Evolutionary conservation across 2,113 vertebrate species (phyloP).

Genomic region (Aix galericulata): DNA sequence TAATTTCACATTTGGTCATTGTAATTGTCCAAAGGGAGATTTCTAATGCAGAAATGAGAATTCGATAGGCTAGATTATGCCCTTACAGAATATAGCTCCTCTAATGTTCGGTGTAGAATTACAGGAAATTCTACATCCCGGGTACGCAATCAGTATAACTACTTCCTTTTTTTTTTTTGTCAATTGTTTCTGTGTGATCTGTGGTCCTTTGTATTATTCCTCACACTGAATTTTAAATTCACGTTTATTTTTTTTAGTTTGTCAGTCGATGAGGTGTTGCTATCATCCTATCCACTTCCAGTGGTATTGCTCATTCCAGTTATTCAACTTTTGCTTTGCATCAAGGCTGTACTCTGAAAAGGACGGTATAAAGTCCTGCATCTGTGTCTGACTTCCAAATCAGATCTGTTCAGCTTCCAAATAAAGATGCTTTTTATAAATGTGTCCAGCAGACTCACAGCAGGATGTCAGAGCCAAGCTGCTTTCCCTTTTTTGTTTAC

Average conservation of each 20-base stretch:
- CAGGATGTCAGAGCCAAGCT: neutral
- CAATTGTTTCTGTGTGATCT: rapidly evolving
- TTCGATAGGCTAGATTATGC: rapidly evolving
- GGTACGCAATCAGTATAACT: rapidly evolving
- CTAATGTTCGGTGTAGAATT: neutral
- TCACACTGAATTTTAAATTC: no score
- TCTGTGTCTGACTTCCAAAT: neutral
- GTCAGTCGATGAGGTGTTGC: neutral
- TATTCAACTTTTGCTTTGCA: neutral
- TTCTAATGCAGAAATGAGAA: neutral
- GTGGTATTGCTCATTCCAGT: neutral
- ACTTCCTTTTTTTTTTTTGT: neutral
- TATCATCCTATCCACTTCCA: slow-evolving; percentile 29
- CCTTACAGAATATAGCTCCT: neutral
- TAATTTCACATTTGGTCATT: neutral
- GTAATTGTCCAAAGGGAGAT: neutral
- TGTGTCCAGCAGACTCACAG: slow-evolving; percentile 5
- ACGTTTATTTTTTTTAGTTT: neutral
- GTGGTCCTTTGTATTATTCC: neutral
- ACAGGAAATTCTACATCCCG: neutral
- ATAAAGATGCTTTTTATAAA: slow-evolving; percentile 27
- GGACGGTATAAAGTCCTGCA: neutral
- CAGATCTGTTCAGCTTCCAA: slow-evolving; percentile 29
- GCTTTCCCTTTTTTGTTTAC: slow-evolving; percentile 34
- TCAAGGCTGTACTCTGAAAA: neutral